Base-by-base conservation (phyloP, 2,797 vertebrate genomes). In the Pipistrellus kuhlii region DNA sequence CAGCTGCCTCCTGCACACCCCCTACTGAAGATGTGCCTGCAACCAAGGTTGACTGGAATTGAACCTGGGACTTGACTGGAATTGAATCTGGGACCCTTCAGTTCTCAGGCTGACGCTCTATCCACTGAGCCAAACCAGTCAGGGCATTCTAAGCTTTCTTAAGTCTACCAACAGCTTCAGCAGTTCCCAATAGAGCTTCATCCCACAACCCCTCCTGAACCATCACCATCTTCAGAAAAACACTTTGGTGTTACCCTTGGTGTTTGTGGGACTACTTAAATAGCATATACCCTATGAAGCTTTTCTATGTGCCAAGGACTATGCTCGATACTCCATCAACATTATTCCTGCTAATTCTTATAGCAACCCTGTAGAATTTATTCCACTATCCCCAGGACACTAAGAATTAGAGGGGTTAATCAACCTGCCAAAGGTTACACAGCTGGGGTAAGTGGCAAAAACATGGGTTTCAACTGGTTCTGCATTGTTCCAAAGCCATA, bases 341-440 rank as follows among this genome's bases (percentile, higher is more conserved):
- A 85, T 48, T 17, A 17, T 30, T 55, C 41, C 41, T 85, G 55
- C 17, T 68, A 78, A 88, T 71, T 57, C 87, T 76, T 27, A 11
- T 17, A 80, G 55, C 53, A 88, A 18, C 55, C 13, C 84, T 32
- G 7, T 21, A 82, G 66, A 84, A 75, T 48, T 91, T 62, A 59
- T 35, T 55, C 55, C 84, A 69, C 71, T 62, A 69, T 82, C 77
- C 76, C 91, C 81, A 90, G 87, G 77, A 94, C 85, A n/a, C 64
- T 35, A 51, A 85, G 69, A 57, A 18, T 68, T 53, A 51, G 55
- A 89, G 62, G 64, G 11, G 38, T 85, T 87, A 87, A 75, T 23
- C 38, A 51, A 69, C 59, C 66, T 87, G 85, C 94, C 91, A 48
- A 53, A 86, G 86, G 48, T 72, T 69, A 41, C 41, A 53, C 23